Conservation (phyloP, 2,888 invertebrate species). For the Sminthurides aquaticus region DNA sequence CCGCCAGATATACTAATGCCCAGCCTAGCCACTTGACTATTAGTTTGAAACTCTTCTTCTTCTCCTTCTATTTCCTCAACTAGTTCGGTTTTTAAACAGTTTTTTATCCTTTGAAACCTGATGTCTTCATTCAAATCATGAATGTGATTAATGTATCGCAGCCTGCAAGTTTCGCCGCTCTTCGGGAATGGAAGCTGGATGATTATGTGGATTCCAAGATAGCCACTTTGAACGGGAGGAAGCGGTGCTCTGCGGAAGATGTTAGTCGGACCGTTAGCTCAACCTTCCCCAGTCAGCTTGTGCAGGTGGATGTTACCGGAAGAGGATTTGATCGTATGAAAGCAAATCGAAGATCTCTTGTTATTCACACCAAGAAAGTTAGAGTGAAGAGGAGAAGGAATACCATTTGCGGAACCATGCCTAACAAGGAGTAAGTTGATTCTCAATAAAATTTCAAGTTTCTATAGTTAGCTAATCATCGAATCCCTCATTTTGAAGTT, state of each 20-base stretch:
- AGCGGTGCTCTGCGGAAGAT: conserved; percentile 34
- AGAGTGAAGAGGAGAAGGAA: conserved; percentile 40
- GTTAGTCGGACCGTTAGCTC: conserved; percentile 33
- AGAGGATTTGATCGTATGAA: conserved; percentile 43
- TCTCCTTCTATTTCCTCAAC: background rate
- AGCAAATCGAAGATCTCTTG: conserved; percentile 40
- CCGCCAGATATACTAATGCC: too few species aligned
- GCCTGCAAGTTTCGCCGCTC: conserved; percentile 43
- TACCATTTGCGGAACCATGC: conserved; percentile 43
- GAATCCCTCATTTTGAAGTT: too few species aligned
- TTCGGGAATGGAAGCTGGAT: conserved; percentile 43
- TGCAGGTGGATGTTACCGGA: conserved; percentile 42
- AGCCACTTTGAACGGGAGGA: conserved; percentile 35
- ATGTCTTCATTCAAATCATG: background rate
- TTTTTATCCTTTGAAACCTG: background rate
- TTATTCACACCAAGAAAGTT: conserved; percentile 43
- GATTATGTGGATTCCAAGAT: conserved; percentile 42
- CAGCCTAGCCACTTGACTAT: too few species aligned
- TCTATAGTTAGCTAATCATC: too few species aligned
- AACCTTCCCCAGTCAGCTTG: conserved; percentile 41
- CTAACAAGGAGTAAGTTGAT: conserved; percentile 43
- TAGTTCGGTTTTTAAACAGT: background rate
- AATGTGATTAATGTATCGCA: conserved; percentile 13
- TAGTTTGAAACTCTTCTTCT: too few species aligned
- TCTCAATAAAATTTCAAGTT: too few species aligned